Conservation (phyloP, 2,888 invertebrate species). For the Nomada ferruginata region DNA sequence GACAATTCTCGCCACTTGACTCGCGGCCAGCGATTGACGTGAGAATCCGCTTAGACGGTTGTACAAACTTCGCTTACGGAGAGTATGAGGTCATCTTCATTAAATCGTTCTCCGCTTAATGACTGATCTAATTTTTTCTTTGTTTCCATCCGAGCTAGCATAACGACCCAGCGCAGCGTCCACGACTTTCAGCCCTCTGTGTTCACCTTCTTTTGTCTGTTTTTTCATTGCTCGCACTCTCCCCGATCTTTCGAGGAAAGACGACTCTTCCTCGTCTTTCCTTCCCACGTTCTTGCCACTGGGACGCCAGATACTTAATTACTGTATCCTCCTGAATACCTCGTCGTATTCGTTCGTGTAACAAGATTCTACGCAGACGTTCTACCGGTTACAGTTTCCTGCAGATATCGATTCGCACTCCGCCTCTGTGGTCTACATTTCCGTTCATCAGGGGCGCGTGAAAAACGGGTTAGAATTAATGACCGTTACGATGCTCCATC, state of each 20-base stretch:
- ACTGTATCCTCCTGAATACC: not conserved
- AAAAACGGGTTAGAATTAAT: slow-evolving; percentile 33
- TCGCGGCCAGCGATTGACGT: slow-evolving; percentile 84
- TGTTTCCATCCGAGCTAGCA: slow-evolving; percentile 45
- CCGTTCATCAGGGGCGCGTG: not conserved
- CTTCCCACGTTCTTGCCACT: slow-evolving; percentile 55
- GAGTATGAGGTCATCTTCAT: slow-evolving; percentile 84
- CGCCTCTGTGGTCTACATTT: not conserved
- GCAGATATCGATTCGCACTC: slow-evolving; percentile 16
- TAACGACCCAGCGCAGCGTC: not conserved
- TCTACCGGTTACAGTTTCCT: not conserved
- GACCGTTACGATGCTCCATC: slow-evolving; percentile 10
- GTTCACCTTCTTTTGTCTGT: slow-evolving; percentile 38
- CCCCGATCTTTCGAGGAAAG: slow-evolving; percentile 41
- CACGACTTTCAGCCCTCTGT: not conserved
- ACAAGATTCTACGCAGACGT: not conserved
- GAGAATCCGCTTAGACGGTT: slow-evolving; percentile 82
- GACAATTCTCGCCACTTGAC: slow-evolving; percentile 84
- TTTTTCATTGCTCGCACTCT: slow-evolving; percentile 15
- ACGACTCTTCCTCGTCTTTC: slow-evolving; percentile 3
- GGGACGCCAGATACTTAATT: slow-evolving; percentile 14
- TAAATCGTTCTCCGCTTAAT: slow-evolving; percentile 84
- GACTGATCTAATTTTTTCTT: slow-evolving; percentile 83
- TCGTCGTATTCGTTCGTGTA: not conserved
- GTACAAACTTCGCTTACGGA: slow-evolving; percentile 76